Evolutionary conservation across 2,113 vertebrate species (phyloP).

Genomic region (Microtus ochrogaster): DNA sequence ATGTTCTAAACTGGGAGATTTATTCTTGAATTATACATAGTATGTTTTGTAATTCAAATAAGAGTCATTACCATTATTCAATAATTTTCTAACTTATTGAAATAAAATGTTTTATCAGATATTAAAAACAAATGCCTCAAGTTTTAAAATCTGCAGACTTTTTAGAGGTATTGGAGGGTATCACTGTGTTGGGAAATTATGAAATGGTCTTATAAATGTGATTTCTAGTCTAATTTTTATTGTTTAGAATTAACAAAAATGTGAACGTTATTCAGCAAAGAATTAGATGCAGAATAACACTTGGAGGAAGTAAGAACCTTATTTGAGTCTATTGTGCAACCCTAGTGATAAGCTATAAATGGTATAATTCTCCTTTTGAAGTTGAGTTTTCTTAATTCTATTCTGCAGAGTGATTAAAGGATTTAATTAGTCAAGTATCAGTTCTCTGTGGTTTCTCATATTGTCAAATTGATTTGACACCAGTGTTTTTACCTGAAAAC

Average conservation of each 20-base stretch:
- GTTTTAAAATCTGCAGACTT: not conserved
- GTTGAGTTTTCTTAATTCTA: slow-evolving; percentile 36
- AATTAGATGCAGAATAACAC: not conserved
- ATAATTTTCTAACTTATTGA: not conserved
- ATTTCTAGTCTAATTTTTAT: not conserved
- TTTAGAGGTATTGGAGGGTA: not conserved
- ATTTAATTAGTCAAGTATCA: slow-evolving; percentile 6
- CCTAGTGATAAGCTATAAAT: not conserved
- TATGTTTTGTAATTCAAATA: not conserved
- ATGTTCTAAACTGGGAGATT: not conserved
- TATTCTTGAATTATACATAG: not conserved
- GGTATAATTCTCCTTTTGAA: not conserved
- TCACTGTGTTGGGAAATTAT: not conserved
- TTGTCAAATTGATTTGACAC: slow-evolving; percentile 31
- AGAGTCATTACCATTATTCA: not conserved
- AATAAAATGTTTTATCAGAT: not conserved
- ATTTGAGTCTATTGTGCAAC: not conserved
- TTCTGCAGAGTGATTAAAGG: not conserved
- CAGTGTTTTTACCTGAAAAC: slow-evolving; percentile 31
- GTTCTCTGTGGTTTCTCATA: not conserved
- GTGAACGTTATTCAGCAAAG: not conserved
- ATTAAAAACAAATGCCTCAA: not conserved
- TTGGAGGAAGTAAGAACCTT: not conserved
- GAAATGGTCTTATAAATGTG: not conserved
- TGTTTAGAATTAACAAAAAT: not conserved